Percentiles rank a stretch among this genome's conserved stretches.
phyloP scores from a whole-genome alignment of 2,888 invertebrate species.

The Cylindroiulus punctatus region DNA sequence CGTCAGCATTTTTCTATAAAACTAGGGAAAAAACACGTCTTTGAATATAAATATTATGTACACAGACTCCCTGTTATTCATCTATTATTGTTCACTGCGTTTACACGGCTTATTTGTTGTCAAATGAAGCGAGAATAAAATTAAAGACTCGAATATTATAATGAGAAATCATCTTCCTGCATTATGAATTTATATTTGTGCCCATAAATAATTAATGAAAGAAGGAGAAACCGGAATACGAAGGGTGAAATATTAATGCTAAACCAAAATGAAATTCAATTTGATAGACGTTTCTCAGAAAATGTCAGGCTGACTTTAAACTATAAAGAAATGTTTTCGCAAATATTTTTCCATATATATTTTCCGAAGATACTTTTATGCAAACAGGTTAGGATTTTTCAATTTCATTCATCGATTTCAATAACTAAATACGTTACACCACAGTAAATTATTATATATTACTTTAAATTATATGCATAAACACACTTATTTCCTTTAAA shows the following conservation, averaged over 20 bases:
- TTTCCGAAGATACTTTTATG: too few species aligned
- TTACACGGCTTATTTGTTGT: too few species aligned
- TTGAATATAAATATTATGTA: not conserved
- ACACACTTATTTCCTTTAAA: too few species aligned
- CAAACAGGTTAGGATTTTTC: too few species aligned
- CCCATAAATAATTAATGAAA: not conserved
- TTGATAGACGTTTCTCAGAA: not conserved
- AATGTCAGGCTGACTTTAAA: too few species aligned
- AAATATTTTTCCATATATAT: too few species aligned
- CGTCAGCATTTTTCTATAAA: not conserved
- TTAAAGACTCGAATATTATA: not conserved
- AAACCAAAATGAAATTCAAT: not conserved
- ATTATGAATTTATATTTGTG: not conserved
- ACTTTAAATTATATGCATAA: too few species aligned
- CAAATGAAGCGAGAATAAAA: not conserved
- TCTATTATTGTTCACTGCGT: not conserved
- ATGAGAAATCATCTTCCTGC: not conserved
- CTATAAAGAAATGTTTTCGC: too few species aligned
- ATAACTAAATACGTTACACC: too few species aligned
- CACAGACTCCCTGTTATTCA: not conserved
- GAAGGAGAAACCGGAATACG: not conserved
- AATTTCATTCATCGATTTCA: too few species aligned
- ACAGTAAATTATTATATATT: too few species aligned
- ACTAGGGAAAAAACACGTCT: not conserved
- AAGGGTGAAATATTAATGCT: not conserved